phyloP scores from a whole-genome alignment of 2,797 vertebrate species.

The Rhinichthys osculus region DNA sequence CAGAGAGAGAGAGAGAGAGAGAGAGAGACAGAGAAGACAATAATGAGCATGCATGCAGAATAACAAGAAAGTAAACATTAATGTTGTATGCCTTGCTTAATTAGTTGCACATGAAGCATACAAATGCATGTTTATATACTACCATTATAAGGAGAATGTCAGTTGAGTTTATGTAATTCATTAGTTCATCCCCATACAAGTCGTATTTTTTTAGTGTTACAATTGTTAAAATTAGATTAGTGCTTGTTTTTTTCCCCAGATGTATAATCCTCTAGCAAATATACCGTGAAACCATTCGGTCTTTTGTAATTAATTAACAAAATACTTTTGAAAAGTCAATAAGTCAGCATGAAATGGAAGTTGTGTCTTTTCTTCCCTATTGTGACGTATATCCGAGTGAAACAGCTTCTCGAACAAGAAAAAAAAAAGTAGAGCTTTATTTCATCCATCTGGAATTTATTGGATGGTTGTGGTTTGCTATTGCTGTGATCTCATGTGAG shows the following conservation, averaged over 20 bases:
- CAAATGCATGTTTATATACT: conserved; percentile 14
- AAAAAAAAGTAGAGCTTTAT: no score
- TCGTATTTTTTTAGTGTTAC: not conserved
- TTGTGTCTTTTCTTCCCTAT: no score
- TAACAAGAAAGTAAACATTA: conserved; percentile 41
- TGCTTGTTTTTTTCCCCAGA: not conserved
- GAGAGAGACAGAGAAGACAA: not conserved
- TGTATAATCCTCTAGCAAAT: not conserved
- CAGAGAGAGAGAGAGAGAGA: conserved; percentile 10
- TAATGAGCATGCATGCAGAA: conserved; percentile 14
- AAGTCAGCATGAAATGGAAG: not conserved
- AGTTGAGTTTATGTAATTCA: not conserved
- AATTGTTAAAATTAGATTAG: not conserved
- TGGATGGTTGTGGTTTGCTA: not conserved
- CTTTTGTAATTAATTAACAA: not conserved
- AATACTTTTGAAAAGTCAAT: not conserved
- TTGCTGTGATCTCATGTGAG: not conserved
- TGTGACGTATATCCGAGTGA: no score
- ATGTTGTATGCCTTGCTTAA: conserved; percentile 15
- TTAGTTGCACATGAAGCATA: conserved; percentile 11
- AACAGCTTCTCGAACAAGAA: no score
- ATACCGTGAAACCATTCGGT: not conserved
- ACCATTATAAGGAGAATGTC: not conserved
- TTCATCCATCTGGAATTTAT: no score
- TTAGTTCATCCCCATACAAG: not conserved